phyloP scores from a whole-genome alignment of 2,888 invertebrate species.

The Koerneria pararmatus region DNA sequence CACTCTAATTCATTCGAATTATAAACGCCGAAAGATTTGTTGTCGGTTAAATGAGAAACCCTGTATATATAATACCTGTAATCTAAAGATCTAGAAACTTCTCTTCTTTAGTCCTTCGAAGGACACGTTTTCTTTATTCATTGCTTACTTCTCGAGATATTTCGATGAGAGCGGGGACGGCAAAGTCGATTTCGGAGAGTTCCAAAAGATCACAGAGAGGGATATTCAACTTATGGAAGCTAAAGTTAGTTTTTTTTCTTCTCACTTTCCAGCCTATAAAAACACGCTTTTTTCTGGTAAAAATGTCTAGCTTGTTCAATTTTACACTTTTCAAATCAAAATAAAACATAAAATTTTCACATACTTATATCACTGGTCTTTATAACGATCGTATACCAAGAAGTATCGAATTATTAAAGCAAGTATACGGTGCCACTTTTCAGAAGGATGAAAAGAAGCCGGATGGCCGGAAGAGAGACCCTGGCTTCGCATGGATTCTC shows the following conservation, averaged over 20 bases:
- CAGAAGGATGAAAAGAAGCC: slow-evolving; percentile 21
- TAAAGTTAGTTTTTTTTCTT: slow-evolving; percentile 14
- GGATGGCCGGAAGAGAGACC: slow-evolving; percentile 50
- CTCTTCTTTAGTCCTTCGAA: too few species aligned
- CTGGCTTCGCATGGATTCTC: slow-evolving; percentile 57
- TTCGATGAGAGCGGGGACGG: slow-evolving; percentile 56
- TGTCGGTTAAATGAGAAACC: too few species aligned
- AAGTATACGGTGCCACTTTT: neutral
- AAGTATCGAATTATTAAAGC: neutral
- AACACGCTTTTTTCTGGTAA: too few species aligned
- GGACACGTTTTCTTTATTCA: too few species aligned
- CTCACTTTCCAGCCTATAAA: too few species aligned
- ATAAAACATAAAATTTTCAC: neutral
- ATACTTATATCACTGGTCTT: neutral
- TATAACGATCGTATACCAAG: neutral
- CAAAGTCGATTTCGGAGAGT: slow-evolving; percentile 40
- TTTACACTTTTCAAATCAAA: neutral
- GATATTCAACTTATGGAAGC: slow-evolving; percentile 42
- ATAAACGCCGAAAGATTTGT: too few species aligned
- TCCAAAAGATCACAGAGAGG: slow-evolving; percentile 39
- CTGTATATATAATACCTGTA: too few species aligned
- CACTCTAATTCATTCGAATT: too few species aligned
- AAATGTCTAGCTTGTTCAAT: too few species aligned
- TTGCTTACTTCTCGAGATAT: slow-evolving; percentile 48
- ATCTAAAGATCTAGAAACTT: too few species aligned